Conservation (phyloP, 30 jellyfish, hydroid and myxozoan genomes). For the Turritopsis dohrnii region DNA sequence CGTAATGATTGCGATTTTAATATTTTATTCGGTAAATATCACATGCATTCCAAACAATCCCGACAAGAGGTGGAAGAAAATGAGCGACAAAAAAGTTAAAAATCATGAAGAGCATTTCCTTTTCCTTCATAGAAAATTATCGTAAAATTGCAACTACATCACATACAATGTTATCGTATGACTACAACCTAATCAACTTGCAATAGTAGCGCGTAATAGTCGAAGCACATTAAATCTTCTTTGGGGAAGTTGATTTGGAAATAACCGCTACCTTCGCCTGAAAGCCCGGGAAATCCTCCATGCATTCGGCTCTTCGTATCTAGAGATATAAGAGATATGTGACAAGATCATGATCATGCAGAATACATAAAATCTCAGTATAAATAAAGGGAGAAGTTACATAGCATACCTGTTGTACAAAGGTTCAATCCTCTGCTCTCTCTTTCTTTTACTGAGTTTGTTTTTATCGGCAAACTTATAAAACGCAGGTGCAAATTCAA, state of each 20-base stretch:
- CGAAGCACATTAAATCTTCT: too few relatives aligned
- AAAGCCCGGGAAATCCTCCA: constrained; percentile 97
- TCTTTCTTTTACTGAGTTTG: constrained; percentile 85
- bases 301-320: constrained; percentile 96
- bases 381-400: not conserved
- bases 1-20: too few relatives aligned
- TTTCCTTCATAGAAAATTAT: too few relatives aligned
- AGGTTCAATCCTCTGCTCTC: constrained; percentile 95
- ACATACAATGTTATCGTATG: too few relatives aligned
- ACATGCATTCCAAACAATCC: too few relatives aligned
- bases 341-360: not conserved
- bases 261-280: constrained; percentile 49
- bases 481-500: constrained; percentile 95
- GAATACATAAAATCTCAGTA: not conserved
- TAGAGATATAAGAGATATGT: not conserved
- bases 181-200: too few relatives aligned
- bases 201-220: too few relatives aligned
- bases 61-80: too few relatives aligned
- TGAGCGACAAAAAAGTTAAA: too few relatives aligned
- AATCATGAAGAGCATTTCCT: too few relatives aligned
- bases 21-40: too few relatives aligned
- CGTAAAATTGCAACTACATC: too few relatives aligned
- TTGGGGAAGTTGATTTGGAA: not conserved
- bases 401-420: constrained; percentile 68
- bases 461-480: constrained; percentile 94